These are phyloP conservation scores for Agonopterix arenella DNA, from an alignment of 2,888 invertebrate species.

Conservation along the genomic window DNA sequence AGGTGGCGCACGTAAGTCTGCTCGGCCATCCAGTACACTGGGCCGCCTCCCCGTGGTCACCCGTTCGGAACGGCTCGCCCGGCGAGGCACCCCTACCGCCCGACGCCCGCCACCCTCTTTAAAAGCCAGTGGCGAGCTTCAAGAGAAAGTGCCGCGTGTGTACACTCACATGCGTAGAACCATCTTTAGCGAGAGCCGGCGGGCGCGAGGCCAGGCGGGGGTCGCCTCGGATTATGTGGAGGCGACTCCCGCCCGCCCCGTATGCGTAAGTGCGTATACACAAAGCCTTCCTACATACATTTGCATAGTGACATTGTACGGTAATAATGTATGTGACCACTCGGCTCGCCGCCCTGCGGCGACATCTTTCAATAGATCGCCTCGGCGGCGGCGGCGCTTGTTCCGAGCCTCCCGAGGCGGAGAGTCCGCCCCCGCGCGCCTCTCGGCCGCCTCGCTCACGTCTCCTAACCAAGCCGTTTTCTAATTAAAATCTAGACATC, in stretches of 20 bases:
- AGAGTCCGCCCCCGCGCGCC: conserved; percentile 9
- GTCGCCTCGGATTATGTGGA: conserved; percentile 68
- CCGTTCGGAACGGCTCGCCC: conserved; percentile 65
- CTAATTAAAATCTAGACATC: conserved; percentile 43
- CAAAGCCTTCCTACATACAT: conserved; percentile 74
- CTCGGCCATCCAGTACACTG: conserved; percentile 37
- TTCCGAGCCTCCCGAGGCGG: conserved; percentile 11
- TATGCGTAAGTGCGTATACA: conserved; percentile 74
- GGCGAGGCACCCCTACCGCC: conserved; percentile 27
- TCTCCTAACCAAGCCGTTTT: conserved; percentile 26
- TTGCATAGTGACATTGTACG: conserved; percentile 76
- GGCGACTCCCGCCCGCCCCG: conserved; percentile 56
- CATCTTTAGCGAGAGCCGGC: conserved; percentile 63
- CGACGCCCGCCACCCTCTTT: conserved; percentile 66
- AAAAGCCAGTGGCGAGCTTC: conserved; percentile 79
- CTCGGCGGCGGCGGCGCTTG: conserved; percentile 32
- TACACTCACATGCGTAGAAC: conserved; percentile 72
- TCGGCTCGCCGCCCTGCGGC: conserved; percentile 54
- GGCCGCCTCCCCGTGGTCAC: conserved; percentile 76
- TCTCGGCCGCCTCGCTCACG: conserved; percentile 17
- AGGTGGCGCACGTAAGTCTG: conserved; percentile 43
- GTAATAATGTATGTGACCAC: conserved; percentile 76
- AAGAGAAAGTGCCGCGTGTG: conserved; percentile 78
- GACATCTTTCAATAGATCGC: conserved; percentile 67
- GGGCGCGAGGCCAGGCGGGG: conserved; percentile 47